Evolutionary conservation across 2,113 vertebrate species (phyloP).

Genomic region (Orthonyx spaldingii): DNA sequence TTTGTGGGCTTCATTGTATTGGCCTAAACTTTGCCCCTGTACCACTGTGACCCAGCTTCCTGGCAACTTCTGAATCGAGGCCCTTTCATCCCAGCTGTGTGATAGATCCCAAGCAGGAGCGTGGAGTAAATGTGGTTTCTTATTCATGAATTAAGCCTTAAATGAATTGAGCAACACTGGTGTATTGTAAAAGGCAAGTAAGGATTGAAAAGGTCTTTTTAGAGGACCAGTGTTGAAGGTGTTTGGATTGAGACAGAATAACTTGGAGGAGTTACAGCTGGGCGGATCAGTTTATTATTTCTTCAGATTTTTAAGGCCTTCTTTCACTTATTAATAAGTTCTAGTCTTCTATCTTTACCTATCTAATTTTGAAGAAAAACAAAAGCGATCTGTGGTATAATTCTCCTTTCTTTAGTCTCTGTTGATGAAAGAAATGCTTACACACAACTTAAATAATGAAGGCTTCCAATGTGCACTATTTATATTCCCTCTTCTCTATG

Average conservation of each 20-base stretch:
- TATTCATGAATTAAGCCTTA: constrained; percentile 62
- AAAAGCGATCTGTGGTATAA: constrained; percentile 31
- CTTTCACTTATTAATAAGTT: constrained; percentile 59
- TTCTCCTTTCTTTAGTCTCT: constrained; percentile 34
- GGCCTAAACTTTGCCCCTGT: constrained; percentile 49
- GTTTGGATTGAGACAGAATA: constrained; percentile 66
- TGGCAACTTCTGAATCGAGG: constrained; percentile 51
- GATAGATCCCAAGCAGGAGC: constrained; percentile 42
- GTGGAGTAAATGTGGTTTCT: constrained; percentile 58
- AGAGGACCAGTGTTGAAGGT: constrained; percentile 34
- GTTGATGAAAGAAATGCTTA: constrained; percentile 31
- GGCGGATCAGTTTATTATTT: constrained; percentile 61
- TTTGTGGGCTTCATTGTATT: constrained; percentile 59
- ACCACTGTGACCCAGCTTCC: constrained; percentile 38
- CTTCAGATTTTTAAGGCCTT: constrained; percentile 56
- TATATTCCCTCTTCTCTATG: constrained; percentile 8
- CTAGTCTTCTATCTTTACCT: constrained; percentile 40
- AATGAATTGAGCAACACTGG: constrained; percentile 62
- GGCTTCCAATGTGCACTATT: not conserved
- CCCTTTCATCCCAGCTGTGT: constrained; percentile 56
- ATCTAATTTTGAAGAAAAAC: constrained; percentile 54
- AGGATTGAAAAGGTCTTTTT: constrained; percentile 63
- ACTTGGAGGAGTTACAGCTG: constrained; percentile 54
- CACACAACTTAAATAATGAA: constrained; percentile 37
- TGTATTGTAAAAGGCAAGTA: constrained; percentile 62